phyloP scores from a whole-genome alignment of 2,888 invertebrate genomes.

The Drosophila anomalata region DNA sequence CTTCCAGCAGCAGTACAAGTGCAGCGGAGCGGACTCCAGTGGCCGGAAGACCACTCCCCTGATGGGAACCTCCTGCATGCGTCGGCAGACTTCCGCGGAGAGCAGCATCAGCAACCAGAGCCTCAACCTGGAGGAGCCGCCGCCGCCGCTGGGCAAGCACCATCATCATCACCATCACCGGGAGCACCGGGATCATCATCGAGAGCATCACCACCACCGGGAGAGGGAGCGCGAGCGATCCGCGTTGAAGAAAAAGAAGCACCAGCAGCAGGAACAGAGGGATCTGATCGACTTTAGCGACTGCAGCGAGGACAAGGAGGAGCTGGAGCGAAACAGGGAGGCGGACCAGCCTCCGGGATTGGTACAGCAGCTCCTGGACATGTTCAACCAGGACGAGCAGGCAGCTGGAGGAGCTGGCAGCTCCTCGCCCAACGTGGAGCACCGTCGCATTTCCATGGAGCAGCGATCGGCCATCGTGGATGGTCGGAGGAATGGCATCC shows the following conservation, averaged over 20 bases:
- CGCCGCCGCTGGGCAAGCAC: constrained; percentile 35
- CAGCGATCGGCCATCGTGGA: constrained; percentile 82
- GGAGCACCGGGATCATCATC: constrained; percentile 35
- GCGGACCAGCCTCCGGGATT: constrained; percentile 63
- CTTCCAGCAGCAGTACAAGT: constrained; percentile 83
- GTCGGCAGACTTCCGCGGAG: constrained; percentile 83
- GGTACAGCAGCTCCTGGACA: constrained; percentile 68
- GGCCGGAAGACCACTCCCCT: constrained; percentile 76
- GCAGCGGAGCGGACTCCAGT: constrained; percentile 69
- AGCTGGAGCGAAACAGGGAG: constrained; percentile 23
- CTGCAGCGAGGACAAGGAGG: constrained; percentile 75
- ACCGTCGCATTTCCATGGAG: constrained; percentile 81
- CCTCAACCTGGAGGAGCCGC: constrained; percentile 75
- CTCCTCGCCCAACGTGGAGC: constrained; percentile 66
- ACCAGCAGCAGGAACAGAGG: constrained; percentile 45
- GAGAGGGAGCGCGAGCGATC: constrained; percentile 18
- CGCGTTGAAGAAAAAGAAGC: constrained; percentile 61
- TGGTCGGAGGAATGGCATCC: constrained; percentile 84
- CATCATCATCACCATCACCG: constrained; percentile 54
- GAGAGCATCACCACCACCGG: constrained; percentile 52
- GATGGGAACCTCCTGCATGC: constrained; percentile 78
- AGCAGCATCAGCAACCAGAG: constrained; percentile 84
- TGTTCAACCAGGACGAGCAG: constrained; percentile 65
- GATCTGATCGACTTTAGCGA: constrained; percentile 83
- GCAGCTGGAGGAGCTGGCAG: background rate